phyloP scores from a whole-genome alignment of 2,888 invertebrate species.

The Cryptocephalus primarius region DNA sequence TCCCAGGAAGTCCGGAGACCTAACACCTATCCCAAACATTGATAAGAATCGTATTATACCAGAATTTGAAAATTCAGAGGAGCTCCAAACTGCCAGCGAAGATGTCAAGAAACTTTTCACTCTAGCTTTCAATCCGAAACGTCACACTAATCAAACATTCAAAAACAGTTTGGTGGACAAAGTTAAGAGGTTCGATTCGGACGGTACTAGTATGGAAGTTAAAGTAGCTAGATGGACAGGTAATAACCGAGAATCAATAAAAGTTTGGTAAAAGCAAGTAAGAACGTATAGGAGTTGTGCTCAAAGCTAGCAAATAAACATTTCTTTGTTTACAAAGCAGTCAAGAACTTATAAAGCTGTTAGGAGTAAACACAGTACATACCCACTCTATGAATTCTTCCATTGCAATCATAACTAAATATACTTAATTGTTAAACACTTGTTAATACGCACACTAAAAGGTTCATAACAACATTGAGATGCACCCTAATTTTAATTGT shows the following conservation, averaged over 20 bases:
- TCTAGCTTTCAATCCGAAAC: conserved; percentile 53
- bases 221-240: conserved; percentile 66
- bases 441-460: too few relatives aligned
- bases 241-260: conserved; percentile 41
- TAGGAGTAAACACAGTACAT: too few relatives aligned
- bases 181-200: conserved; percentile 60
- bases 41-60: conserved; percentile 40
- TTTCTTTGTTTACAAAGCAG: too few relatives aligned
- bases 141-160: conserved; percentile 41
- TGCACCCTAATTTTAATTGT: too few relatives aligned
- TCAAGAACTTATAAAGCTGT: too few relatives aligned
- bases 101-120: conserved; percentile 60
- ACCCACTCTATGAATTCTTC: too few relatives aligned
- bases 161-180: conserved; percentile 44
- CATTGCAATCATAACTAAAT: too few relatives aligned
- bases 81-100: conserved; percentile 61
- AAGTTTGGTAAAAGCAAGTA: conserved; percentile 55
- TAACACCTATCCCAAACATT: conserved; percentile 45
- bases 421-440: too few relatives aligned
- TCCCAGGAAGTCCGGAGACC: conserved; percentile 62
- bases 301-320: too few relatives aligned
- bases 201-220: conserved; percentile 59
- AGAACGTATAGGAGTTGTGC: conserved; percentile 39
- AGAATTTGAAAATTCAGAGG: conserved; percentile 50
- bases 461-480: too few relatives aligned